Evolutionary conservation across 2,113 vertebrate genomes (phyloP).

Genomic region (Rhombomys opimus): DNA sequence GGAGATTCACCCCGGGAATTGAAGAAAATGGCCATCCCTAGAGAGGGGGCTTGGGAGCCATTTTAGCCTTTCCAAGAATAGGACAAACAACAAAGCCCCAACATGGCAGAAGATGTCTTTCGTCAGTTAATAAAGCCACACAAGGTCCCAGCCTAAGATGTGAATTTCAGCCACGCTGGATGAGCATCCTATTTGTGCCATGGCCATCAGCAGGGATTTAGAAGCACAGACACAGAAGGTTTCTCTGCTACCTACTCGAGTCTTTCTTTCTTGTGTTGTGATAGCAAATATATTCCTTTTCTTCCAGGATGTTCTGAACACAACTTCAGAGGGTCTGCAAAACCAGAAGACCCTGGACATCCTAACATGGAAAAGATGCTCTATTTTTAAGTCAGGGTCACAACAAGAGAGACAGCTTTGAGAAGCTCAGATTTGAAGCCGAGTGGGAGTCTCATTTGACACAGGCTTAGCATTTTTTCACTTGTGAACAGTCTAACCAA

Average conservation of each 20-base stretch:
- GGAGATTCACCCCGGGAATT: neutral
- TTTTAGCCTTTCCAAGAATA: neutral
- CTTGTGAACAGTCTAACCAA: slow-evolving; percentile 70
- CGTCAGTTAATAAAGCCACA: neutral
- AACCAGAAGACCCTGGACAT: neutral
- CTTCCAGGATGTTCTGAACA: neutral
- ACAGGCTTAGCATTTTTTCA: neutral
- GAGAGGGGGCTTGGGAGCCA: neutral
- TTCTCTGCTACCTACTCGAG: neutral
- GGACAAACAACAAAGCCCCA: neutral
- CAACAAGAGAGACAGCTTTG: neutral
- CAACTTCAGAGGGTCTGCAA: neutral
- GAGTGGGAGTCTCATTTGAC: neutral
- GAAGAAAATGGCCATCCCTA: neutral
- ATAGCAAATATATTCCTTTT: neutral
- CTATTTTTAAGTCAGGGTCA: neutral
- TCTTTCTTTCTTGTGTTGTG: neutral
- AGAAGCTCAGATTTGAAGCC: neutral
- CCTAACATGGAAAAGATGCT: too few relatives aligned
- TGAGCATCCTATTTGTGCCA: too few relatives aligned
- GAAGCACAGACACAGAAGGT: neutral
- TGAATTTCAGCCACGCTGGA: neutral
- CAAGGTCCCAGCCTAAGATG: neutral
- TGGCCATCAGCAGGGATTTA: neutral
- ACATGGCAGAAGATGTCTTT: neutral